phyloP scores from a whole-genome alignment of 2,113 vertebrate genomes.

The Lates calcarifer region DNA sequence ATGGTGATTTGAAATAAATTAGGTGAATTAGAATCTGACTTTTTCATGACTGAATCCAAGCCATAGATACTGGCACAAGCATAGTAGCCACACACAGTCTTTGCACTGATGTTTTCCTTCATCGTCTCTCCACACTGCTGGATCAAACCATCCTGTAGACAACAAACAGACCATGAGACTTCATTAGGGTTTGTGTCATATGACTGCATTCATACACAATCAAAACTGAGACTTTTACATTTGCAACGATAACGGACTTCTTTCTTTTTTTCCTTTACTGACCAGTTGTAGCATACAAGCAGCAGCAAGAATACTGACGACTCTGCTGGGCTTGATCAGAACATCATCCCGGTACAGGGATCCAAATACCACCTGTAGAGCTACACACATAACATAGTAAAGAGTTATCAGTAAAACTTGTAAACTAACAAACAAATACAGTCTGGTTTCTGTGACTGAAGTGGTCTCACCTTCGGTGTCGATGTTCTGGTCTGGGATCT shows the following conservation, averaged over 20 bases:
- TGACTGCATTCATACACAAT: not conserved
- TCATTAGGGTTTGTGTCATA: not conserved
- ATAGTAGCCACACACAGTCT: slow-evolving; percentile 94
- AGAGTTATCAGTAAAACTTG: not conserved
- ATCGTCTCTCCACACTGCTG: slow-evolving; percentile 98
- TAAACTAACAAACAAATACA: not conserved
- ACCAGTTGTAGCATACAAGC: slow-evolving; percentile 98
- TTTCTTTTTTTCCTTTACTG: slow-evolving; percentile 79
- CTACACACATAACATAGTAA: slow-evolving; percentile 60
- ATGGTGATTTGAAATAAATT: not conserved
- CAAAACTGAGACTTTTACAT: not conserved
- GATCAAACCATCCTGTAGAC: slow-evolving; percentile 93
- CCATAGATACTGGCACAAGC: slow-evolving; percentile 92
- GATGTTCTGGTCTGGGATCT: slow-evolving; percentile 98
- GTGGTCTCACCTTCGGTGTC: slow-evolving; percentile 91
- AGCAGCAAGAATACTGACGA: slow-evolving; percentile 94
- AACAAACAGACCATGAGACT: slow-evolving; percentile 32
- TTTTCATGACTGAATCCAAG: slow-evolving; percentile 95
- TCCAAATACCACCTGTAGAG: slow-evolving; percentile 96
- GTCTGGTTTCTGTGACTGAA: not conserved
- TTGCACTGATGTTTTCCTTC: slow-evolving; percentile 96
- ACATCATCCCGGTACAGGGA: slow-evolving; percentile 97
- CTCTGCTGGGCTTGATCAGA: slow-evolving; percentile 94
- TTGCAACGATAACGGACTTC: not conserved
- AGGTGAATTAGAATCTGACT: slow-evolving; percentile 79